Conservation (phyloP, 1,140 invertebrate species). For the Temnothorax curvispinosus region DNA sequence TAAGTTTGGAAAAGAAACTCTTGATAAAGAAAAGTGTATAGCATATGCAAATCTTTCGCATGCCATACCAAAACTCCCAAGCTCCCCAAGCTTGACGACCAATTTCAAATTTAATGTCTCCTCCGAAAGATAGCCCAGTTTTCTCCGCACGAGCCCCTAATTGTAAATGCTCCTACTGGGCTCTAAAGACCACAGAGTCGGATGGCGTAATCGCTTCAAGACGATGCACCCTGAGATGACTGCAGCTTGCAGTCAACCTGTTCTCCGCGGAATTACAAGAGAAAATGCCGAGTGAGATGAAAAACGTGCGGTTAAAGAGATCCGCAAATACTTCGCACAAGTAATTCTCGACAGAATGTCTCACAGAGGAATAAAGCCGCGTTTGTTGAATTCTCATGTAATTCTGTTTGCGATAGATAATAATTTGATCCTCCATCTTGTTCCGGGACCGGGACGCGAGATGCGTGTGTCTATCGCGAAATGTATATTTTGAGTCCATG, state of each 20-base stretch:
- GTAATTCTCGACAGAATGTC: conserved; percentile 44
- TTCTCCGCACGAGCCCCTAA: too few species aligned
- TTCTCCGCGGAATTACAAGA: conserved; percentile 36
- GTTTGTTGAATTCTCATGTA: conserved; percentile 6
- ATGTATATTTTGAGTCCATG: too few species aligned
- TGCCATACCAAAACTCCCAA: too few species aligned
- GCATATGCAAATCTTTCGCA: too few species aligned
- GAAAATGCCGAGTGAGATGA: conserved; percentile 42
- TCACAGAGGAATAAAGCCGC: conserved; percentile 6
- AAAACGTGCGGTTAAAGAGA: conserved; percentile 55
- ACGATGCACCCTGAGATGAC: conserved; percentile 28
- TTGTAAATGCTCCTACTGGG: too few species aligned
- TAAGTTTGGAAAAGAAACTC: too few species aligned
- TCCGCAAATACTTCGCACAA: conserved; percentile 9
- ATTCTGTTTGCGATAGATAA: conserved; percentile 13
- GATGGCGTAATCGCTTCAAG: conserved; percentile 34
- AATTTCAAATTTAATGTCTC: too few species aligned
- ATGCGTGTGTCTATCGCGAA: not conserved
- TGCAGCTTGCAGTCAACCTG: conserved; percentile 41
- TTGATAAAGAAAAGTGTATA: too few species aligned
- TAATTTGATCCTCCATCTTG: not conserved
- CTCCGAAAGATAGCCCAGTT: too few species aligned
- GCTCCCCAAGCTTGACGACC: too few species aligned
- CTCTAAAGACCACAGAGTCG: not conserved
- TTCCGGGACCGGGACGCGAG: too few species aligned